Evolutionary conservation across 2,888 invertebrate genomes (phyloP).

Genomic region (Ommatoiulus sabulosus): DNA sequence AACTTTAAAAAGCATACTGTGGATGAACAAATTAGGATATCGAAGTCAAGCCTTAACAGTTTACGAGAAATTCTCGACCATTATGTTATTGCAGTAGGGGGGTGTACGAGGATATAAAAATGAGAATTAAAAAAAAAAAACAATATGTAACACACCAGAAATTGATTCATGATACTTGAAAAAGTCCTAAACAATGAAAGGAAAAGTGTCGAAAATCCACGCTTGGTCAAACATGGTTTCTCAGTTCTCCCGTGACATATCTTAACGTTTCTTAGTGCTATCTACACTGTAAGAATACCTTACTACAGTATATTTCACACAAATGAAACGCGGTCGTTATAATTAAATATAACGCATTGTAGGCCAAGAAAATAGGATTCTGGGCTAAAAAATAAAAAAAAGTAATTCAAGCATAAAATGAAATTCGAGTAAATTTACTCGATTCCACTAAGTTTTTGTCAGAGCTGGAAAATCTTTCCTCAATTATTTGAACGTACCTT

Average conservation of each 20-base stretch:
- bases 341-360: not conserved
- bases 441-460: not conserved
- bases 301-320: conserved; percentile 7
- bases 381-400: not conserved
- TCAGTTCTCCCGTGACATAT: not conserved
- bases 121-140: no score
- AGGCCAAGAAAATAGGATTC: conserved; percentile 15
- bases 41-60: no score
- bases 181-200: no score
- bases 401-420: not conserved
- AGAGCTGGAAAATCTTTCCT: not conserved
- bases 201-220: not conserved
- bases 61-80: no score
- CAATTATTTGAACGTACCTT: not conserved
- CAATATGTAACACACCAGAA: no score
- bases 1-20: no score
- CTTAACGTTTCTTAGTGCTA: no score
- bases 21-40: no score
- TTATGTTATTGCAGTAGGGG: no score
- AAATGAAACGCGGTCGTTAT: not conserved
- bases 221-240: not conserved
- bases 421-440: not conserved
- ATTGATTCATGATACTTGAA: no score
- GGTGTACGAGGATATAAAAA: no score
- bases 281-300: not conserved